phyloP scores from a whole-genome alignment of 2,113 vertebrate species.

The Tragelaphus scriptus region DNA sequence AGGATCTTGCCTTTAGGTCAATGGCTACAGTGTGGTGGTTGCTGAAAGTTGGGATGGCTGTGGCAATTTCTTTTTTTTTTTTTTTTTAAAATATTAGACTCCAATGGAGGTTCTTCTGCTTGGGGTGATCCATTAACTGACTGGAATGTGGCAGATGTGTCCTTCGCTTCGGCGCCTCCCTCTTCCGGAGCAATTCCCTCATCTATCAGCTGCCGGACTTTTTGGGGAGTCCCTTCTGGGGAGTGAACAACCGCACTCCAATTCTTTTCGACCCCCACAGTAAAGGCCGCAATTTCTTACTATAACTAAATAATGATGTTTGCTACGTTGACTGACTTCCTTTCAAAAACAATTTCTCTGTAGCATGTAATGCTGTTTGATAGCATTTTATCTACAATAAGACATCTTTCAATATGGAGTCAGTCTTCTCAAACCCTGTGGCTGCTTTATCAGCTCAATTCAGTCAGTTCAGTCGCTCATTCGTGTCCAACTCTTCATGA shows the following conservation, averaged over 20 bases:
- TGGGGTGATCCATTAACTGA: too few species aligned
- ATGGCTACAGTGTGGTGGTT: not conserved
- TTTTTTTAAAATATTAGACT: too few species aligned
- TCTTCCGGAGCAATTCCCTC: slow-evolving; percentile 84
- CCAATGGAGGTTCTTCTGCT: too few species aligned
- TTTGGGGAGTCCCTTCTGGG: slow-evolving; percentile 86
- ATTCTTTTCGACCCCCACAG: slow-evolving; percentile 70
- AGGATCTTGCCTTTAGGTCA: not conserved
- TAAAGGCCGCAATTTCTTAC: not conserved
- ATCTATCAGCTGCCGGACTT: slow-evolving; percentile 89
- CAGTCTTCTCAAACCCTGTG: not conserved
- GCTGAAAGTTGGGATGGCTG: not conserved
- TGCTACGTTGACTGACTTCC: not conserved
- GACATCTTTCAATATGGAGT: not conserved
- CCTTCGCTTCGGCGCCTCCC: slow-evolving; percentile 34
- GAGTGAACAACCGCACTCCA: slow-evolving; percentile 76
- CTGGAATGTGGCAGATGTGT: too few species aligned
- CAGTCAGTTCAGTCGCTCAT: not conserved
- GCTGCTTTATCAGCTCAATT: not conserved
- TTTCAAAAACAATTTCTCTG: not conserved
- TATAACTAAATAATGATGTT: not conserved
- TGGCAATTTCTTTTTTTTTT: not conserved
- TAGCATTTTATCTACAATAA: not conserved
- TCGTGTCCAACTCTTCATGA: too few species aligned
- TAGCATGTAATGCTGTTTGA: not conserved